Evolutionary conservation across 2,113 vertebrate species (phyloP).

Genomic region (Chroicocephalus ridibundus): DNA sequence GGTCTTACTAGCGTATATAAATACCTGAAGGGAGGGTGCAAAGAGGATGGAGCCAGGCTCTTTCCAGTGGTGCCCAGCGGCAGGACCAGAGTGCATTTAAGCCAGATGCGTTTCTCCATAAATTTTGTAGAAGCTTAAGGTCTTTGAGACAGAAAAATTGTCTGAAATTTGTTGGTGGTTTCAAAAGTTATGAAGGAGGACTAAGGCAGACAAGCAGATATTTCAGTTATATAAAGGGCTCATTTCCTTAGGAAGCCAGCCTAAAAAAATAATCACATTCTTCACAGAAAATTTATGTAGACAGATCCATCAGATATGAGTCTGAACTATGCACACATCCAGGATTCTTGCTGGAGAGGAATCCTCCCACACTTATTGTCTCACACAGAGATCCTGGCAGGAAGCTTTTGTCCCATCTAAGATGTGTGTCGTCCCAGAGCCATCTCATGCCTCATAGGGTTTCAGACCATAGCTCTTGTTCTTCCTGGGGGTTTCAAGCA

Average conservation of each 20-base stretch:
- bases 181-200: not conserved
- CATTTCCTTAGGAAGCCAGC: not conserved
- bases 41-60: not conserved
- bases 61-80: not conserved
- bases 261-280: not conserved
- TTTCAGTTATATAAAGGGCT: not conserved
- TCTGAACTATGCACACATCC: not conserved
- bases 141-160: not conserved
- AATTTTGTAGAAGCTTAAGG: not conserved
- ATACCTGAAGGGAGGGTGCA: not conserved
- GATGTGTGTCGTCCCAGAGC: not conserved
- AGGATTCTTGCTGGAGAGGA: not conserved
- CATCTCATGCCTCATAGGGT: not conserved
- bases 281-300: not conserved
- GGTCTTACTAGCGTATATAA: no score
- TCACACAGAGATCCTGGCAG: not conserved
- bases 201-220: not conserved
- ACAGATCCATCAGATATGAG: not conserved
- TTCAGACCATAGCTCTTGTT: not conserved
- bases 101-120: not conserved
- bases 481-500: not conserved
- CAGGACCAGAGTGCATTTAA: not conserved
- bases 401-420: not conserved
- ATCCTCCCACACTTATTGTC: not conserved
- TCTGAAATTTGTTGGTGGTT: not conserved